These are phyloP conservation scores for Gastrophysa polygoni DNA, from an alignment of 2,888 invertebrate genomes.

Conservation along the genomic window DNA sequence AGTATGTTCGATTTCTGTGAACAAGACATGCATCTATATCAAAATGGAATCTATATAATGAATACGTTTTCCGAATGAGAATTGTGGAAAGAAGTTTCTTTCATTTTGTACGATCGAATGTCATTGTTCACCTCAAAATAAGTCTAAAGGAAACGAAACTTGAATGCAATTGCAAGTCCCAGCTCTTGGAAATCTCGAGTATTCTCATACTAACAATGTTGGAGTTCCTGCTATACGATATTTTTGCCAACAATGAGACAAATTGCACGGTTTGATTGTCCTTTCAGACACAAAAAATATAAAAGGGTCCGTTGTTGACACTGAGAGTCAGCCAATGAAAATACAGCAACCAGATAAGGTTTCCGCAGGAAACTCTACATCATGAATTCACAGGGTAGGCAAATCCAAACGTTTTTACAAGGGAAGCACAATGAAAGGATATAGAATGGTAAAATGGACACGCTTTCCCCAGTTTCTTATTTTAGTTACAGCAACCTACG, in stretches of 20 bases:
- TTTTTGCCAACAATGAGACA: conserved; percentile 9
- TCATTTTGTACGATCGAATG: background rate
- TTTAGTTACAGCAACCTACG: too few relatives aligned
- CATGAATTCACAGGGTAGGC: too few relatives aligned
- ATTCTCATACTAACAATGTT: conserved; percentile 6
- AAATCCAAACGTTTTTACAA: too few relatives aligned
- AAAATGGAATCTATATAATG: too few relatives aligned
- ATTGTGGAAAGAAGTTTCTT: background rate
- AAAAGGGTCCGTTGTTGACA: background rate
- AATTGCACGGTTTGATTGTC: conserved; percentile 8
- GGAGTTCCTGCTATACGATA: background rate
- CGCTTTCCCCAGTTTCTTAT: too few relatives aligned
- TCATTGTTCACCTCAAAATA: background rate
- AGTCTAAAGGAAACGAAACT: background rate
- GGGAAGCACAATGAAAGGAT: too few relatives aligned
- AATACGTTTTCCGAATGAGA: background rate
- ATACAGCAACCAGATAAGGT: background rate
- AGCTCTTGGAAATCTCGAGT: conserved; percentile 3
- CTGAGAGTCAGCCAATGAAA: background rate
- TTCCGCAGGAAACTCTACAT: too few relatives aligned
- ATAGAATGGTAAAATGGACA: too few relatives aligned
- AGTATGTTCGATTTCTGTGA: too few relatives aligned
- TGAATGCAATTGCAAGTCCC: background rate
- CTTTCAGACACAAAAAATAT: background rate
- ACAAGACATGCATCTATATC: too few relatives aligned